These are phyloP conservation scores for Magallana angulata DNA, from an alignment of 1,140 invertebrate species.

Conservation along the genomic window DNA sequence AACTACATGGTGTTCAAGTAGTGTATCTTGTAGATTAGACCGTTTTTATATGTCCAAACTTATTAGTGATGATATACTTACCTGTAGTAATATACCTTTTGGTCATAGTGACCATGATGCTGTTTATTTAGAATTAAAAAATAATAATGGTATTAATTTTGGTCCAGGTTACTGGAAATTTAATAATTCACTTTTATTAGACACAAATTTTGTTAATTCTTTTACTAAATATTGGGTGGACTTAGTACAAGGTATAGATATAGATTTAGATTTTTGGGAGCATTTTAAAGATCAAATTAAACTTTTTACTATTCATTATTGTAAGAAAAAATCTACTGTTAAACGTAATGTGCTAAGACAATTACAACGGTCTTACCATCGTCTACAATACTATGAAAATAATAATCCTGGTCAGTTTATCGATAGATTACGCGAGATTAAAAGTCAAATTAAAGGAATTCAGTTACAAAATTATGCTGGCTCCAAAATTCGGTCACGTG, in stretches of 20 bases:
- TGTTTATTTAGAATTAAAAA: constrained; percentile 42
- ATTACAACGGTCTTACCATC: constrained; percentile 50
- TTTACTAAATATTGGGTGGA: constrained; percentile 35
- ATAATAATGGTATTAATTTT: constrained; percentile 34
- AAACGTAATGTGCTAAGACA: constrained; percentile 19
- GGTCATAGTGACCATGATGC: constrained; percentile 61
- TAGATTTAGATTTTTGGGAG: constrained; percentile 56
- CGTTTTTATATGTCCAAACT: constrained; percentile 55
- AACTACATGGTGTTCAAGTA: constrained; percentile 50
- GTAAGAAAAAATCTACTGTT: constrained; percentile 49
- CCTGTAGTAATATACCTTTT: constrained; percentile 48
- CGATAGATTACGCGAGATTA: constrained; percentile 31
- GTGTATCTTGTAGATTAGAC: constrained; percentile 60
- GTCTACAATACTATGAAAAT: constrained; percentile 24
- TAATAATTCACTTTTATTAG: constrained; percentile 57
- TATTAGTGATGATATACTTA: constrained; percentile 31
- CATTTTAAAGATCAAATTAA: constrained; percentile 55
- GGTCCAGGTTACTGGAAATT: constrained; percentile 63
- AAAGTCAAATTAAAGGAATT: constrained; percentile 51
- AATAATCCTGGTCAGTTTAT: not conserved
- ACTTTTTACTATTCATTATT: constrained; percentile 56
- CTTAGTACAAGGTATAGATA: not conserved
- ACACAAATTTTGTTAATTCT: constrained; percentile 47
- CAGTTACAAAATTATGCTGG: constrained; percentile 45
- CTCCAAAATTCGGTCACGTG: constrained; percentile 48